These are phyloP conservation scores for Belgica antarctica DNA, from an alignment of 2,888 invertebrate species.

Conservation along the genomic window DNA sequence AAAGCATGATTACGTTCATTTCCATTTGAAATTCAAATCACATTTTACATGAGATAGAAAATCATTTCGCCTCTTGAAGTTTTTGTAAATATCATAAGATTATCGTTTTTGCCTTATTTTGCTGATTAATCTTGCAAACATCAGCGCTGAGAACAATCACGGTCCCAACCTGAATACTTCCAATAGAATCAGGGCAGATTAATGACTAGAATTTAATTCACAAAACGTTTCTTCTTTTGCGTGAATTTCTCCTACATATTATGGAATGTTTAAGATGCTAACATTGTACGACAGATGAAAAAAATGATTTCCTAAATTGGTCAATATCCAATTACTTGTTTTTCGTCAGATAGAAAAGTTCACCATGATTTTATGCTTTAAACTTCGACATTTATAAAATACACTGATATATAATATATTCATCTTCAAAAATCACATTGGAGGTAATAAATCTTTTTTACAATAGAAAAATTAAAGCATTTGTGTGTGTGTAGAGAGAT, in stretches of 20 bases:
- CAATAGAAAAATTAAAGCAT: constrained; percentile 20
- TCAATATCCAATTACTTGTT: constrained; percentile 2
- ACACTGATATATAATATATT: constrained; percentile 14
- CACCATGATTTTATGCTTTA: no score
- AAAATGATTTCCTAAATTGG: neutral
- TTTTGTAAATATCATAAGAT: constrained; percentile 7
- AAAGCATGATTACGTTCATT: no score
- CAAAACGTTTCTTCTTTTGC: constrained; percentile 20
- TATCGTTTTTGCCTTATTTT: neutral
- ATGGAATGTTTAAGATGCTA: constrained; percentile 9
- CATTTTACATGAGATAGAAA: no score
- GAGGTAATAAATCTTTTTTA: constrained; percentile 18
- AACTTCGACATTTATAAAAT: constrained; percentile 8
- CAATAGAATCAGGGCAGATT: constrained; percentile 10
- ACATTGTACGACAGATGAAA: neutral
- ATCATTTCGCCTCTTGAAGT: neutral
- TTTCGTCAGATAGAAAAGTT: neutral
- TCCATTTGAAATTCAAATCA: no score
- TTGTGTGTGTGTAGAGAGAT: constrained; percentile 6
- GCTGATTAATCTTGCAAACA: neutral
- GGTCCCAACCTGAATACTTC: neutral
- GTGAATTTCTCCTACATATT: constrained; percentile 14
- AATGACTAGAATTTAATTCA: neutral
- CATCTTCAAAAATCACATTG: constrained; percentile 4
- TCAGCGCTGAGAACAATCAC: neutral